Conservation (phyloP, 2,113 vertebrate genomes). For the Neolamprologus sp. region DNA sequence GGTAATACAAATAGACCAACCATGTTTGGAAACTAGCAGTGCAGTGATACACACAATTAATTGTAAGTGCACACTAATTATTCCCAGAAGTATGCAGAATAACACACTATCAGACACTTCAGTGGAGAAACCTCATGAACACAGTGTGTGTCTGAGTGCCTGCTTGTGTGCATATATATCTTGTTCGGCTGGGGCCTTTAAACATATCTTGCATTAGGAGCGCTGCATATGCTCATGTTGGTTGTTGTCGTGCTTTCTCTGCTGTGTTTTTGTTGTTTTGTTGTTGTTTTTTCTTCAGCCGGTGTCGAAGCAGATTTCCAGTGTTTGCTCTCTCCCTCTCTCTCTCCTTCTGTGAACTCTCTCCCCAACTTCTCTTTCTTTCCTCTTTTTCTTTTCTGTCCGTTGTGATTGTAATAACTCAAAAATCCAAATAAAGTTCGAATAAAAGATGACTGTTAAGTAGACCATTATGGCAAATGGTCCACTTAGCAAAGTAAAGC, state of each 20-base stretch:
- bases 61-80: background rate
- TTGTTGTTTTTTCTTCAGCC: background rate
- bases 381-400: background rate
- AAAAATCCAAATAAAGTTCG: background rate
- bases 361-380: background rate
- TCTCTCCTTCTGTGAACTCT: background rate
- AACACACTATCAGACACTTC: background rate
- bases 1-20: background rate
- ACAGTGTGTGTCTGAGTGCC: background rate
- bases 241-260: background rate
- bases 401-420: background rate
- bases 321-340: background rate
- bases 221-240: background rate
- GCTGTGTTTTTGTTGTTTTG: background rate
- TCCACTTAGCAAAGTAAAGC: background rate
- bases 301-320: background rate
- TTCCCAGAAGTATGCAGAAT: background rate
- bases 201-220: background rate
- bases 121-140: background rate
- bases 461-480: background rate
- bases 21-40: background rate
- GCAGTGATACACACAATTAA: background rate
- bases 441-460: background rate
- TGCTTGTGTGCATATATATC: background rate
- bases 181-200: background rate